Evolutionary conservation across 1,140 invertebrate species (phyloP).

Genomic region (Drosophila pseudoobscura): DNA sequence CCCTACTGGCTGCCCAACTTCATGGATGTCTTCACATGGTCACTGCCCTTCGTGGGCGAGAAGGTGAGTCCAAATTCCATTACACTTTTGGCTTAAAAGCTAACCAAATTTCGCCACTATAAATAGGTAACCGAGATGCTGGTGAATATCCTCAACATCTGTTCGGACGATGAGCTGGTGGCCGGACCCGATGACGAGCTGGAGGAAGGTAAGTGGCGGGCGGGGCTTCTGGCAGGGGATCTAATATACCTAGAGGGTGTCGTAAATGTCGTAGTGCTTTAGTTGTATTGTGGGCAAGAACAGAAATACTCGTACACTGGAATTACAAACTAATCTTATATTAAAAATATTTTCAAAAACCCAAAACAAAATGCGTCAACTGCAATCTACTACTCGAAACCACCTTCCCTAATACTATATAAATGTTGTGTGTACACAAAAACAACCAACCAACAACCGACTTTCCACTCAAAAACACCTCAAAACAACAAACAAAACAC

Average conservation of each 20-base stretch:
- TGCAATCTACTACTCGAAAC: slow-evolving; percentile 46
- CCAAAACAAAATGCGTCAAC: slow-evolving; percentile 43
- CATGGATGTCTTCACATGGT: slow-evolving; percentile 99
- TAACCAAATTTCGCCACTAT: slow-evolving; percentile 43
- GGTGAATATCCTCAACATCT: slow-evolving; percentile 99
- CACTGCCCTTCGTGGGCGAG: slow-evolving; percentile 99
- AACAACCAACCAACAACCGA: slow-evolving; percentile 19
- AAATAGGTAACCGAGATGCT: slow-evolving; percentile 98
- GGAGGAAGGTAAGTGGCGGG: slow-evolving; percentile 92
- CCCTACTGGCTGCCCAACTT: slow-evolving; percentile 99
- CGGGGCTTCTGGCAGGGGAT: too few relatives aligned
- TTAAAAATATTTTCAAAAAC: slow-evolving; percentile 69
- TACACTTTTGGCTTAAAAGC: not conserved
- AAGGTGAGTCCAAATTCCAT: slow-evolving; percentile 88
- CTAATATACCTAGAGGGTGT: slow-evolving; percentile 7
- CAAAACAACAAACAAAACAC: slow-evolving; percentile 21
- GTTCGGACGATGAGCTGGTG: slow-evolving; percentile 99
- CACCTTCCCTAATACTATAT: slow-evolving; percentile 28
- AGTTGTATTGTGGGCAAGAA: slow-evolving; percentile 50
- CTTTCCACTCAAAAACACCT: slow-evolving; percentile 38
- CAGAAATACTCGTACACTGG: slow-evolving; percentile 29
- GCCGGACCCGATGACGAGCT: slow-evolving; percentile 97
- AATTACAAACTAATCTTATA: slow-evolving; percentile 60
- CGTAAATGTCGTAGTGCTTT: slow-evolving; percentile 63
- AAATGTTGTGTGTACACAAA: slow-evolving; percentile 8